Percentiles rank a stretch among this genome's conserved stretches.
Evolutionary conservation across 1,140 invertebrate species (phyloP).

Genomic region (Pogonomyrmex barbatus): DNA sequence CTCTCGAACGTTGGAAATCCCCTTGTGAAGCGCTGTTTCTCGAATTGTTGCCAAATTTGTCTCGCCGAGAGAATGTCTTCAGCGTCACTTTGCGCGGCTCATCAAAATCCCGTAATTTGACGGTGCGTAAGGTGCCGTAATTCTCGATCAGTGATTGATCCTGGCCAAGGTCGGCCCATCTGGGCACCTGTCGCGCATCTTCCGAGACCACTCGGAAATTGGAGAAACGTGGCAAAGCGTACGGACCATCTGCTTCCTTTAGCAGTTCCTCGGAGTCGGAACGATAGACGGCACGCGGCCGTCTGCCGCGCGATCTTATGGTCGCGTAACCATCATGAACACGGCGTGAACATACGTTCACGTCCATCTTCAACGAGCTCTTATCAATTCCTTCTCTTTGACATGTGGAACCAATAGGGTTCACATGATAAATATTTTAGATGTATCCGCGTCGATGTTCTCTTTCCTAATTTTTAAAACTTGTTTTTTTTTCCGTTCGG

Average conservation of each 20-base stretch:
- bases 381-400: background rate
- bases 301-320: constrained; percentile 87
- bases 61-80: constrained; percentile 78
- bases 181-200: constrained; percentile 67
- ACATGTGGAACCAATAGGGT: background rate
- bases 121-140: constrained; percentile 75
- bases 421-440: background rate
- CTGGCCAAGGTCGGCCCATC: constrained; percentile 64
- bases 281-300: constrained; percentile 78
- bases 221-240: constrained; percentile 72
- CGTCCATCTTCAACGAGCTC: constrained; percentile 76
- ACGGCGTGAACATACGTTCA: constrained; percentile 86
- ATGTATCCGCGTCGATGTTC: background rate
- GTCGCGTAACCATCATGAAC: constrained; percentile 94
- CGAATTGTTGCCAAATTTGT: background rate
- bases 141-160: constrained; percentile 76
- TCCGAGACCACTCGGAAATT: constrained; percentile 69
- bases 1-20: constrained; percentile 6
- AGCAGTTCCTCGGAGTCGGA: constrained; percentile 81
- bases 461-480: background rate
- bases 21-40: background rate
- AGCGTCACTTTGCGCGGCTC: constrained; percentile 71
- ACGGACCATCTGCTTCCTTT: constrained; percentile 76
- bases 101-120: constrained; percentile 33
- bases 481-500: background rate